These are phyloP conservation scores for Amia ocellicauda DNA, from an alignment of 2,113 vertebrate genomes.

Conservation along the genomic window DNA sequence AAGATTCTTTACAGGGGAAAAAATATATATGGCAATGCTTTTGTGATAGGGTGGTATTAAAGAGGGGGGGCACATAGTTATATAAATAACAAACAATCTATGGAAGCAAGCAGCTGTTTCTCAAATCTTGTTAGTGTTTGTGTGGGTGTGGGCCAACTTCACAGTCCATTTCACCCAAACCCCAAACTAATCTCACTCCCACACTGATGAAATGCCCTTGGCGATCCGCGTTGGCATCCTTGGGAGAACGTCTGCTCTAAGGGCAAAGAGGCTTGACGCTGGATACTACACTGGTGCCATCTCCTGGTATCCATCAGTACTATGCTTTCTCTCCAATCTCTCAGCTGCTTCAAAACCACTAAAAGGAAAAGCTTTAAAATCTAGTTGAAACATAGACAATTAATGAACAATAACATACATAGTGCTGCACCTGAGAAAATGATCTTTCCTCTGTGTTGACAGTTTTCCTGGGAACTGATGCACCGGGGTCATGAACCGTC, in stretches of 20 bases:
- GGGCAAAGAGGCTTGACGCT: too few relatives aligned
- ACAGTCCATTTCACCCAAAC: neutral
- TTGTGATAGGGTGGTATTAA: conserved; percentile 22
- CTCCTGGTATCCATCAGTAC: too few relatives aligned
- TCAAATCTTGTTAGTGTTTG: conserved; percentile 22
- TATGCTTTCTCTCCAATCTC: too few relatives aligned
- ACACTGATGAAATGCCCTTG: conserved; percentile 1
- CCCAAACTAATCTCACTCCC: conserved; percentile 7
- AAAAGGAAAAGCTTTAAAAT: too few relatives aligned
- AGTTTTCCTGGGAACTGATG: too few relatives aligned
- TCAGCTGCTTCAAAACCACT: too few relatives aligned
- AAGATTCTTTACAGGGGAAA: conserved; percentile 14
- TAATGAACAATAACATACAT: too few relatives aligned
- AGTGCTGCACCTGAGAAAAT: too few relatives aligned
- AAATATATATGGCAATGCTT: conserved; percentile 23
- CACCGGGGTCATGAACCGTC: too few relatives aligned
- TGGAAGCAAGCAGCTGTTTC: conserved; percentile 30
- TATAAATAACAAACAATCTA: conserved; percentile 26
- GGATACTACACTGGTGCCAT: too few relatives aligned
- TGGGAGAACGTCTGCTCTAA: neutral
- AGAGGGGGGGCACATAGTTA: conserved; percentile 12
- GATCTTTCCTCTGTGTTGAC: too few relatives aligned
- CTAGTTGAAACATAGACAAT: too few relatives aligned
- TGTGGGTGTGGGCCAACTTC: neutral
- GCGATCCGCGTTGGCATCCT: neutral